phyloP scores from a whole-genome alignment of 2,113 vertebrate genomes.

The Aplodontia rufa region DNA sequence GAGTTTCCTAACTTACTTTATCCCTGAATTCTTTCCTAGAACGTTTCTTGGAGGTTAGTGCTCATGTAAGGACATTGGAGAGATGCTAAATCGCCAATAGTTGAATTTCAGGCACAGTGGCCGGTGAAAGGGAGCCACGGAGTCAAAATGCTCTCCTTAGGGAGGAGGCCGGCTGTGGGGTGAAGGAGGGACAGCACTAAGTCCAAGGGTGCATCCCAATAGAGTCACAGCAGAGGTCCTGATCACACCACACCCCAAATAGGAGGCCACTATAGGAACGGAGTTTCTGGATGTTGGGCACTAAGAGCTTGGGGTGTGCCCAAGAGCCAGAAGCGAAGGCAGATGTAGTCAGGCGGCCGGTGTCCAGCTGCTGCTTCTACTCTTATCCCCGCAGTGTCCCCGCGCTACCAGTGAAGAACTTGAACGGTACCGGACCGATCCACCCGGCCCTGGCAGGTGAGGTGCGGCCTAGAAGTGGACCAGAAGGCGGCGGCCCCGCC shows the following conservation, averaged over 20 bases:
- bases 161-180: not conserved
- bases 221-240: not conserved
- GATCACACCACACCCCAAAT: not conserved
- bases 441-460: slow-evolving; percentile 96
- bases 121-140: not conserved
- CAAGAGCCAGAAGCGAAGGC: not conserved
- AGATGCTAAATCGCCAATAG: not conserved
- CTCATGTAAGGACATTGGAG: not conserved
- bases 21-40: not conserved
- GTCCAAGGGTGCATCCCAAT: too few species aligned
- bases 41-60: not conserved
- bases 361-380: slow-evolving; percentile 7
- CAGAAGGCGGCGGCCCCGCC: not conserved
- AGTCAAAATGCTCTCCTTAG: not conserved
- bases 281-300: not conserved
- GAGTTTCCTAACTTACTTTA: not conserved
- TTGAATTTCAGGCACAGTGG: not conserved
- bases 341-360: not conserved
- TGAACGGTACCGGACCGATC: slow-evolving; percentile 94
- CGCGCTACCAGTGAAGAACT: slow-evolving; percentile 96
- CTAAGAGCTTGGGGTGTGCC: not conserved
- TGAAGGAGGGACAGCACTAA: too few species aligned
- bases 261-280: not conserved
- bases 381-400: slow-evolving; percentile 87
- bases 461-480: not conserved